Conservation (phyloP, 2,797 vertebrate genomes). For the Dicrostonyx torquatus region DNA sequence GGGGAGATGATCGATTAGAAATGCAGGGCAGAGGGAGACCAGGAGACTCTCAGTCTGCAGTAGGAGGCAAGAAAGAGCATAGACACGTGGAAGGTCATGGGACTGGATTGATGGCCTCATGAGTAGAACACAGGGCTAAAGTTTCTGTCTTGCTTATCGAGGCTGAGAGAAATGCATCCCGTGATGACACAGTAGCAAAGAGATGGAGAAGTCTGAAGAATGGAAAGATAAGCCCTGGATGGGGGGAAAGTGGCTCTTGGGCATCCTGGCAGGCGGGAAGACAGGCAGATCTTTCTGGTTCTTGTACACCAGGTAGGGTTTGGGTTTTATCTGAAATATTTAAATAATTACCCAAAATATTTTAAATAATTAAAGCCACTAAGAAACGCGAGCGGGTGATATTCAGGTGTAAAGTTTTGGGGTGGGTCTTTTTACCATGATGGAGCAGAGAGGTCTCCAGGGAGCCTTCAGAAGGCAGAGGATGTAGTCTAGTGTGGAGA, state of each 20-base stretch:
- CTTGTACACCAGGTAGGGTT: background rate
- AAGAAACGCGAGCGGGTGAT: background rate
- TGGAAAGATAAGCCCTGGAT: background rate
- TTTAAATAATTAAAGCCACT: background rate
- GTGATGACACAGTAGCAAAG: background rate
- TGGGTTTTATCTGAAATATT: background rate
- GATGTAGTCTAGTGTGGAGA: background rate
- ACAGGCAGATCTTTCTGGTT: no score
- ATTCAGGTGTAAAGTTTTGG: background rate
- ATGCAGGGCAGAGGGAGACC: background rate
- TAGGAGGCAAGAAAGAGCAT: background rate
- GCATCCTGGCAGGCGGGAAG: background rate
- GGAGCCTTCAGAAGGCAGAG: background rate
- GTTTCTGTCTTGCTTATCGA: background rate
- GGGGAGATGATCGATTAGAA: background rate
- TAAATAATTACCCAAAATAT: background rate
- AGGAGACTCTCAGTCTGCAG: background rate
- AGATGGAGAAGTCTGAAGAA: background rate
- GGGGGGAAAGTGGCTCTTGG: background rate
- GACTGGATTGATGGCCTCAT: background rate
- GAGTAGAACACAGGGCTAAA: background rate
- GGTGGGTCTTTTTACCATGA: background rate
- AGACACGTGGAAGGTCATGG: background rate
- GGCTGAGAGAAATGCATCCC: background rate
- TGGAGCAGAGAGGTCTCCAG: background rate